A percentile compares a stretch with the other conserved stretches of the same genome.
These are phyloP conservation scores for Eulemur rufifrons DNA, from an alignment of 2,113 vertebrate species.

Conservation along the genomic window DNA sequence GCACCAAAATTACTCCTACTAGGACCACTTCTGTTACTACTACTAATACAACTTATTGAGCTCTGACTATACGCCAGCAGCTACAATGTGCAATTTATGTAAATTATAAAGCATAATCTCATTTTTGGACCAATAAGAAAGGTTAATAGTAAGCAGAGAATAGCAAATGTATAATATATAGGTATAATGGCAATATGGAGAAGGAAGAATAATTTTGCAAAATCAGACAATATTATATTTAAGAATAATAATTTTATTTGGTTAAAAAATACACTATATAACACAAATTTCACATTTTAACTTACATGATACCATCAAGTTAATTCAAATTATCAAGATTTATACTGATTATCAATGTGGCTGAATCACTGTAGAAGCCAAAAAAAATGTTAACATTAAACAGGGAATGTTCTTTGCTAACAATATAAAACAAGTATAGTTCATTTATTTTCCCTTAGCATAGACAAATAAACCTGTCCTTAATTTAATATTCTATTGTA, in stretches of 20 bases:
- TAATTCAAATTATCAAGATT: not conserved
- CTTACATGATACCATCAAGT: not conserved
- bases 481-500: slow-evolving; percentile 49
- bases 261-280: not conserved
- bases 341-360: not conserved
- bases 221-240: not conserved
- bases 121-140: not conserved
- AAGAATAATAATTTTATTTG: not conserved
- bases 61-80: not conserved
- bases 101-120: not conserved
- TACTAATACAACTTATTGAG: not conserved
- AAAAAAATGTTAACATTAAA: slow-evolving; percentile 5
- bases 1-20: not conserved
- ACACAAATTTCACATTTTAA: not conserved
- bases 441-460: slow-evolving; percentile 30
- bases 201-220: not conserved
- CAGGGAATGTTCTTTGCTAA: not conserved
- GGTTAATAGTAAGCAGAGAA: not conserved
- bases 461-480: not conserved
- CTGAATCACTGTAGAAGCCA: not conserved
- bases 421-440: not conserved
- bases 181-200: not conserved
- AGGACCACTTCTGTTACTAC: not conserved
- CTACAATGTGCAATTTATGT: not conserved
- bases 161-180: not conserved